phyloP scores from a whole-genome alignment of 2,888 invertebrate genomes.

The Drosophila leonis region DNA sequence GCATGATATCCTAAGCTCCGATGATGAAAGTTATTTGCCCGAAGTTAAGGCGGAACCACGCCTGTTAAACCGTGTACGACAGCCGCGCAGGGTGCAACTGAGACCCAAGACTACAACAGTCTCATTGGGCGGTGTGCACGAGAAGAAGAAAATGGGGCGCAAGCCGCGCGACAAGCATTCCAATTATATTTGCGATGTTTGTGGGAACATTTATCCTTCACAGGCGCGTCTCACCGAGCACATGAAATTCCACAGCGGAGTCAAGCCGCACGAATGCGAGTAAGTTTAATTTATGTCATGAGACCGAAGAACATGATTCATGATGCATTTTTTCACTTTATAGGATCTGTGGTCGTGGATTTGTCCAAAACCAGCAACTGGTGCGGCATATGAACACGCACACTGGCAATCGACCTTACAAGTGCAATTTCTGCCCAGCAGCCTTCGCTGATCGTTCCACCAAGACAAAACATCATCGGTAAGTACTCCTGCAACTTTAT shows the following conservation, averaged over 20 bases:
- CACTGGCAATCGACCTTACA: constrained; percentile 85
- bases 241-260: constrained; percentile 83
- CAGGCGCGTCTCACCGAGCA: constrained; percentile 84
- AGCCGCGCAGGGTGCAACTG: constrained; percentile 42
- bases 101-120: constrained; percentile 12
- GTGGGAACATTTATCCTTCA: constrained; percentile 84
- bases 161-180: constrained; percentile 71
- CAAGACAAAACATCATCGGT: constrained; percentile 85
- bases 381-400: constrained; percentile 85
- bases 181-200: constrained; percentile 84
- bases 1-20: constrained; percentile 49
- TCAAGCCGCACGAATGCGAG: constrained; percentile 85
- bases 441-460: constrained; percentile 85
- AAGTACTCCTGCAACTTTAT: background rate
- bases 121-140: constrained; percentile 3
- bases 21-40: constrained; percentile 47
- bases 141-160: constrained; percentile 60
- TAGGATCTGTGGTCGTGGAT: constrained; percentile 84
- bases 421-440: constrained; percentile 84
- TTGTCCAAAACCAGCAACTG: constrained; percentile 84
- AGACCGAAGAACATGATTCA: background rate
- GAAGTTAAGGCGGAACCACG: constrained; percentile 36
- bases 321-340: background rate
- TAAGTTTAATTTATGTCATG: constrained; percentile 49
- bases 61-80: constrained; percentile 32